phyloP scores from a whole-genome alignment of 2,888 invertebrate species.

The Acronicta leporina region DNA sequence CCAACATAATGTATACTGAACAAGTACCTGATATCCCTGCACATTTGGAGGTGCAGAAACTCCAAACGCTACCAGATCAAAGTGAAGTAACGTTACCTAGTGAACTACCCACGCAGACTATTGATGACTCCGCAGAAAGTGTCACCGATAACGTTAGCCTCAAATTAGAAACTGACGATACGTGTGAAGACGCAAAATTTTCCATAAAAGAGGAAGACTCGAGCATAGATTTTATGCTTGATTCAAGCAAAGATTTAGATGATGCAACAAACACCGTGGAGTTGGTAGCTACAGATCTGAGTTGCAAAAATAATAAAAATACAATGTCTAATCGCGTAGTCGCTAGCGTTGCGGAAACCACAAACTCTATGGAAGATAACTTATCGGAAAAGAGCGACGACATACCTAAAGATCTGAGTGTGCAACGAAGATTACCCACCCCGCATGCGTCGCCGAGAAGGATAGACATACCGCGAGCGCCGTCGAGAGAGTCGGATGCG shows the following conservation, averaged over 20 bases:
- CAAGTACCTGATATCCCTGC: constrained; percentile 74
- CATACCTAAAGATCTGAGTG: constrained; percentile 89
- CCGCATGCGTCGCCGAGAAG: constrained; percentile 83
- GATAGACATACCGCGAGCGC: constrained; percentile 88
- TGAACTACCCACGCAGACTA: constrained; percentile 51
- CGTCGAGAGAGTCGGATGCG: constrained; percentile 92
- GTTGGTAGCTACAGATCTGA: constrained; percentile 89
- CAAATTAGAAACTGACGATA: constrained; percentile 32
- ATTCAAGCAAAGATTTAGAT: constrained; percentile 49
- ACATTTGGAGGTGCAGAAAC: constrained; percentile 63
- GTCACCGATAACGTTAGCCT: constrained; percentile 12
- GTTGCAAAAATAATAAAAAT: constrained; percentile 76
- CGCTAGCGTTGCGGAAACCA: constrained; percentile 66
- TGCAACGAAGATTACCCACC: constrained; percentile 85
- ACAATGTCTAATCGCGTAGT: constrained; percentile 58
- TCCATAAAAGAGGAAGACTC: constrained; percentile 44
- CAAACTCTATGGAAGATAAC: constrained; percentile 71
- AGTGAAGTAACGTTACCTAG: constrained; percentile 64
- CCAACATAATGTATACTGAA: constrained; percentile 72
- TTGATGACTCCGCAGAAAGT: constrained; percentile 31
- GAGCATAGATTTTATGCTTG: constrained; percentile 28
- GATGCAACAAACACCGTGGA: constrained; percentile 72
- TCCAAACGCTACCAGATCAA: constrained; percentile 67
- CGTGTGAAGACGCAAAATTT: constrained; percentile 48
- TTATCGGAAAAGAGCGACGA: constrained; percentile 86